Evolutionary conservation across 2,888 invertebrate genomes (phyloP).

Genomic region (Heliconius ethilla): DNA sequence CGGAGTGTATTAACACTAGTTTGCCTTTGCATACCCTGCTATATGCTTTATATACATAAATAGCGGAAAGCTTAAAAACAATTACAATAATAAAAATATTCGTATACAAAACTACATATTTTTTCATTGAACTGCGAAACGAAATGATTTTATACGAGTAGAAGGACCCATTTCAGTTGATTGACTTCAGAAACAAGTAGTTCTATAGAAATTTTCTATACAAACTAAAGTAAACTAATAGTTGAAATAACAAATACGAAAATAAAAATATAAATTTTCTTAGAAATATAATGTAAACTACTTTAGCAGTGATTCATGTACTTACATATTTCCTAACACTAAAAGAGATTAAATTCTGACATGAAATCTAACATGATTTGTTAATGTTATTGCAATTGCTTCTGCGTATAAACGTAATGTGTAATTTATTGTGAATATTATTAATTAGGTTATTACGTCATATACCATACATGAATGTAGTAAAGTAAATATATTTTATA

Average conservation of each 20-base stretch:
- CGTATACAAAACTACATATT: background rate
- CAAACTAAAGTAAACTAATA: background rate
- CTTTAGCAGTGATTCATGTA: background rate
- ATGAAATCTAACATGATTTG: background rate
- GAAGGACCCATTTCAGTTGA: background rate
- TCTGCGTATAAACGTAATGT: background rate
- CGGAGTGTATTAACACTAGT: too few species aligned
- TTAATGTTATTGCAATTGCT: slow-evolving; percentile 5
- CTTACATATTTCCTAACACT: background rate
- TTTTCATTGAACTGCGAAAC: background rate
- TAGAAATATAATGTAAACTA: slow-evolving; percentile 16
- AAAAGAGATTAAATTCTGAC: background rate
- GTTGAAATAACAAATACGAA: background rate
- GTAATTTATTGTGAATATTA: background rate
- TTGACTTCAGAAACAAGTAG: background rate
- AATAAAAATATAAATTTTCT: slow-evolving; percentile 3
- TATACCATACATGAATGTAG: background rate
- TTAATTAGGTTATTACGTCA: background rate
- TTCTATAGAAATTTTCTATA: background rate
- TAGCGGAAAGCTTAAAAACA: too few species aligned
- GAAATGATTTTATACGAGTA: background rate
- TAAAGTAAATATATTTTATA: background rate
- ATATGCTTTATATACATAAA: too few species aligned
- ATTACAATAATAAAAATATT: too few species aligned
- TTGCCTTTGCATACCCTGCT: too few species aligned